Conservation (phyloP, 2,113 vertebrate species). For the Hypomesus transpacificus region DNA sequence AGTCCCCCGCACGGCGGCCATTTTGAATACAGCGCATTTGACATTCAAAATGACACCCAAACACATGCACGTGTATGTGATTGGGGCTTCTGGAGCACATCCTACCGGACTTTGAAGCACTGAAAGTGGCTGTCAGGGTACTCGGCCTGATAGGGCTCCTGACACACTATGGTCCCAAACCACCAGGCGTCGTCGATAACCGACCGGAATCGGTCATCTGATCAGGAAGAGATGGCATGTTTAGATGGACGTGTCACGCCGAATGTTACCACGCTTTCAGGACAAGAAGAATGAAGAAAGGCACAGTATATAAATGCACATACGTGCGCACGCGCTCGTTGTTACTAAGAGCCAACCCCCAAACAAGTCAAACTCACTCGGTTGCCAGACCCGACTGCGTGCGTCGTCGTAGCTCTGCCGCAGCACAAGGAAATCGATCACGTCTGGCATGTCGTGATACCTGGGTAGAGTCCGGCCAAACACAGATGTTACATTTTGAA, state of each 20-base stretch:
- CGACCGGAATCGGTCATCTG: conserved; percentile 90
- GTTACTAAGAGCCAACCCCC: not conserved
- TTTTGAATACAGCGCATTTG: no score
- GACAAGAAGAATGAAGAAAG: not conserved
- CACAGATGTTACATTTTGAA: not conserved
- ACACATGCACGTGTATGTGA: no score
- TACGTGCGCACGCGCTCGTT: not conserved
- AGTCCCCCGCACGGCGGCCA: not conserved
- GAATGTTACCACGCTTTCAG: not conserved
- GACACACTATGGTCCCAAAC: conserved; percentile 93
- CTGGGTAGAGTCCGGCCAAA: conserved; percentile 61
- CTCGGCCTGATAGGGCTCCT: conserved; percentile 89
- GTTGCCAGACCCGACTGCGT: conserved; percentile 85
- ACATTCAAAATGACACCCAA: no score
- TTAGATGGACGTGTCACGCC: not conserved
- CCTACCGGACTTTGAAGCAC: conserved; percentile 92
- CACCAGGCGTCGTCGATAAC: conserved; percentile 99
- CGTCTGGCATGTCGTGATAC: conserved; percentile 98
- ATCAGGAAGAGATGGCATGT: conserved; percentile 10
- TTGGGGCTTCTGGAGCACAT: no score
- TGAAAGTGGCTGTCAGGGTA: conserved; percentile 97
- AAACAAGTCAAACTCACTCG: conserved; percentile 71
- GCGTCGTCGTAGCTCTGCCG: conserved; percentile 94
- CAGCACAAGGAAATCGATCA: conserved; percentile 95
- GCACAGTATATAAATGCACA: not conserved